Base-by-base conservation (phyloP, 2,113 vertebrate species). In the Xiphorhynchus elegans region DNA sequence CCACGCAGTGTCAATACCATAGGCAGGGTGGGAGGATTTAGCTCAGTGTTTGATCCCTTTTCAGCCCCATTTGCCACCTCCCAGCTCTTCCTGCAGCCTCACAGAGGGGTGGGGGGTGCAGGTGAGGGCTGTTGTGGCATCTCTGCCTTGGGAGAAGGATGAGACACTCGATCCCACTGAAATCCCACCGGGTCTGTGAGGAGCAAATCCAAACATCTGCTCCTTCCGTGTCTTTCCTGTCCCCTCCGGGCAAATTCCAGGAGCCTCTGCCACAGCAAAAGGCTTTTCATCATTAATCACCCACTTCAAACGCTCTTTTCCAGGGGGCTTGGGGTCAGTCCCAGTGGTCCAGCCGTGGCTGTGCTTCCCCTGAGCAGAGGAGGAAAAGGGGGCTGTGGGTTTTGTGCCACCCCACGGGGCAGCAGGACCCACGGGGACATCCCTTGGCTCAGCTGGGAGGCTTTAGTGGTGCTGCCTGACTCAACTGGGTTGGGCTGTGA, bases 261-360 rank as follows among this genome's bases (percentile, higher is more conserved):
- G 47, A 75, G 44, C 17, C 50, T 81, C 26, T 69, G n/a, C 81
- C 52, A 73, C 56, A 73, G 70, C 70, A 83, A 89, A 89, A 80
- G 77, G 82, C 55, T 84, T 73, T 95, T 84, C 59, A 90, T 92
- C 93, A 77, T 42, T 70, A 73, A 80, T 84, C 81, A 91, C 39
- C 39, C 39, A 87, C 78, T 80, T 93, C 49, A 84, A 33, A 84
- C 2, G 3, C 60, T 55, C 31, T 72, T 66, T 35, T 63, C 13
- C 55, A 9, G 55, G 35, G 40, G 44, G 60, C 18, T 47, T 17
- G 3, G 53, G 35, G 69, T 74, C 60, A 64, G 40, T 46, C 24
- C 31, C 1, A 19, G 60, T 39, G 17, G 37, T 37, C 37, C 33
- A n/a, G 37, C 68, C 26, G 10, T 19, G 73, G 15, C 63, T 80